Evolutionary conservation across 2,113 vertebrate species (phyloP).

Genomic region (Callithrix jacchus): DNA sequence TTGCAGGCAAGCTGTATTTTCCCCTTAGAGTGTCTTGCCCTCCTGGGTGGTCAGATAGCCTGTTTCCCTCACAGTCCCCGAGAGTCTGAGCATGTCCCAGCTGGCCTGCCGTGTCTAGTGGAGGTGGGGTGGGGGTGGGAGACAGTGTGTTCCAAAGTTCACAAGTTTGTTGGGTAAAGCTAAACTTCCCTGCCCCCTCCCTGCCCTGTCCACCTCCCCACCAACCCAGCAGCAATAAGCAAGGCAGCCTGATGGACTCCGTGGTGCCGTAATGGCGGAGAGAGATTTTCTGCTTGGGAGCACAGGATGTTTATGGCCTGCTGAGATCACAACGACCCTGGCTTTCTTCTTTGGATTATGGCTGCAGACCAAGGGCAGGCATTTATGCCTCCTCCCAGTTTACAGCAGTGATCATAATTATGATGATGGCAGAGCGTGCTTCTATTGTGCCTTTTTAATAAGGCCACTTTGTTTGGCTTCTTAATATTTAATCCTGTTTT

Average conservation of each 20-base stretch:
- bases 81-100: neutral
- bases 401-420: slow-evolving; percentile 54
- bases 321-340: neutral
- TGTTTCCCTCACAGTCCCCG: neutral
- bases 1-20: neutral
- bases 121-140: fast-evolving
- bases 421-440: neutral
- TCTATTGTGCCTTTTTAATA: slow-evolving; percentile 67
- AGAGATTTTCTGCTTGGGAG: slow-evolving; percentile 44
- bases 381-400: slow-evolving; percentile 2
- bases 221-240: fast-evolving
- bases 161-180: no score
- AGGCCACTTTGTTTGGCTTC: slow-evolving; percentile 63
- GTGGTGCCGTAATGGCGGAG: neutral
- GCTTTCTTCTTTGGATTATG: neutral
- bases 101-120: neutral
- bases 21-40: neutral
- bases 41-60: neutral
- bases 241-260: neutral
- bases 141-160: fast-evolving
- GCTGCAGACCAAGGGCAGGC: slow-evolving; percentile 28
- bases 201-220: fast-evolving
- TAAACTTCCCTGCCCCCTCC: neutral
- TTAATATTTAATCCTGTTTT: slow-evolving; percentile 74
- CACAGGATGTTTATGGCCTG: neutral